These are phyloP conservation scores for Stictonetta naevosa DNA, from an alignment of 2,113 vertebrate species.

Conservation along the genomic window DNA sequence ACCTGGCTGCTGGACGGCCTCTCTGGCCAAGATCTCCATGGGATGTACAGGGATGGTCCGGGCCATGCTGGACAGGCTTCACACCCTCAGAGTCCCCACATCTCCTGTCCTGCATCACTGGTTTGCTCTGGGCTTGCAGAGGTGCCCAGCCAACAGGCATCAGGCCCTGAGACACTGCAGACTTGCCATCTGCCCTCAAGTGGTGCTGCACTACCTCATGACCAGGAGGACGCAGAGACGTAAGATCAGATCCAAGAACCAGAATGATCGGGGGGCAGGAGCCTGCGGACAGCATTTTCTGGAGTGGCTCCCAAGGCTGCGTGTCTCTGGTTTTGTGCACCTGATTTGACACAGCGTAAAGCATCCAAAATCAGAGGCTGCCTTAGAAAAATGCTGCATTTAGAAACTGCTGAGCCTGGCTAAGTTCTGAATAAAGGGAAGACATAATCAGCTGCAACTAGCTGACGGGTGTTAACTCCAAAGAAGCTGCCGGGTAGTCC, in stretches of 20 bases:
- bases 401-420: constrained; percentile 38
- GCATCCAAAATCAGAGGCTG: not conserved
- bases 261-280: not conserved
- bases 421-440: not conserved
- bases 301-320: not conserved
- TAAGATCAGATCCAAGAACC: not conserved
- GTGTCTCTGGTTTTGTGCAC: not conserved
- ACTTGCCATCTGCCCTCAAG: rapidly evolving
- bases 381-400: constrained; percentile 12
- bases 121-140: not conserved
- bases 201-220: rapidly evolving
- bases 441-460: not conserved
- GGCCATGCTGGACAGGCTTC: rapidly evolving
- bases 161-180: not conserved
- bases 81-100: not conserved
- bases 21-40: rapidly evolving
- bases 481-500: not conserved
- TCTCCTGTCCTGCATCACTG: not conserved
- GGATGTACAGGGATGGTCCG: not conserved
- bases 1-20: not conserved
- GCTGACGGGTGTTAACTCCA: not conserved
- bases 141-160: not conserved
- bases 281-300: not conserved
- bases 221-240: too few relatives aligned
- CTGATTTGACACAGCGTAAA: not conserved